phyloP scores from a whole-genome alignment of 1,140 invertebrate species.

The Tyrophagus putrescentiae region DNA sequence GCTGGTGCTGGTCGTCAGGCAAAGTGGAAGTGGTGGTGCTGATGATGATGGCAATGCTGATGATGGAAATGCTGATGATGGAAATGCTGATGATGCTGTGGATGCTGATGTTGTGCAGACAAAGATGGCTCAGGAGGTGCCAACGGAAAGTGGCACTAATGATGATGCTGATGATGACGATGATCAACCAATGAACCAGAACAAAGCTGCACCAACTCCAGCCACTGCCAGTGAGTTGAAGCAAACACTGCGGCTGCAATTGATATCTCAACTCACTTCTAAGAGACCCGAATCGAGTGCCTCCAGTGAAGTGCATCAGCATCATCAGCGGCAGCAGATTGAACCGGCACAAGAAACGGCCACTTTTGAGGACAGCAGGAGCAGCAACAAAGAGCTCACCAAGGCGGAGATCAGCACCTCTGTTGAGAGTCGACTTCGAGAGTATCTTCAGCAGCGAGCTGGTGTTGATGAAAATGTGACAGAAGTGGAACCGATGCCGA shows the following conservation, averaged over 20 bases:
- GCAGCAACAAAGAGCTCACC: background rate
- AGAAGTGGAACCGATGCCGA: background rate
- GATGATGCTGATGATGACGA: background rate
- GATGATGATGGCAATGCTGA: background rate
- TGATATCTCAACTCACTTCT: conserved; percentile 8
- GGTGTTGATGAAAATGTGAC: background rate
- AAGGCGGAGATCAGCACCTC: background rate
- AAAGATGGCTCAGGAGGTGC: background rate
- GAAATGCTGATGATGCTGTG: background rate
- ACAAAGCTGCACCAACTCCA: background rate
- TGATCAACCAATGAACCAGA: background rate
- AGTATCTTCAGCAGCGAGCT: background rate
- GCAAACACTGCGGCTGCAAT: background rate
- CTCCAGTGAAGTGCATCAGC: too few relatives aligned
- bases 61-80: background rate
- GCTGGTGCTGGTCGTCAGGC: background rate
- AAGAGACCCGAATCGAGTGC: background rate
- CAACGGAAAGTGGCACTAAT: background rate
- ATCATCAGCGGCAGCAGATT: background rate
- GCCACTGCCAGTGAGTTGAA: background rate
- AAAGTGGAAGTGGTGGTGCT: background rate
- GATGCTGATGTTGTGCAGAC: too few relatives aligned
- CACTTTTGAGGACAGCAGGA: background rate
- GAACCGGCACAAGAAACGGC: background rate
- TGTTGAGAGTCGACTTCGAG: background rate